Evolutionary conservation across 2,113 vertebrate species (phyloP), one percentile per base, ranked within the genome.

Genomic region (Esox niger): DNA sequence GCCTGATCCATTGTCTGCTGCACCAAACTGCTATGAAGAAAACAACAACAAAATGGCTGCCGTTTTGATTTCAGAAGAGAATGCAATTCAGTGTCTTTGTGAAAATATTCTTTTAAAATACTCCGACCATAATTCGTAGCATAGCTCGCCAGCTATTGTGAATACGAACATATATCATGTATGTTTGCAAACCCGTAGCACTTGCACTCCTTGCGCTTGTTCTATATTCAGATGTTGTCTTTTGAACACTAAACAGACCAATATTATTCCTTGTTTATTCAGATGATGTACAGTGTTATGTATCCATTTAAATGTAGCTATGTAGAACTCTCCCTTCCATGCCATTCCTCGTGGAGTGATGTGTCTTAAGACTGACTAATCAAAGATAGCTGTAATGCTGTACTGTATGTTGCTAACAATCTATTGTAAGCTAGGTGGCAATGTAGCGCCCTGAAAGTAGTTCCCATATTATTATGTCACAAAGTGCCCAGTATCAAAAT

Each of bases 401-500:
- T 58, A 31, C 70, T 60, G 55, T 17, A 43, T 4, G 38, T 63
- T 52, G 21, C 78, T 32, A 52, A 21, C 17, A 17, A 43, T 15
- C 38, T 43, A 43, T 15, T 43, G 38, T 43, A 43, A 72, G 66
- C 20, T 77, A 2, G 64, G 78, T 58, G 47, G 54, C 71, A 77
- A 79, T 72, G 78, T 84, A 87, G 80, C 82, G 78, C 78, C 77
- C 75, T 70, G 38, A 73, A 76, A 76, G 27, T 23, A 69, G 72
- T 83, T 49, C 63, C 78, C 13, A 9, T 62, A 70, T 76, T 84
- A 71, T 86, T 80, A 76, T 67, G 82, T 90, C 87, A 90, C 89
- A 87, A 82, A 91, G 88, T 92, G 90, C 86, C 87, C 88, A 80
- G 76, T 72, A 82, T 70, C 60, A 78, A 81, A 79, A 82, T 83